phyloP scores from a whole-genome alignment of 2,797 vertebrate species.

The Merluccius polli region DNA sequence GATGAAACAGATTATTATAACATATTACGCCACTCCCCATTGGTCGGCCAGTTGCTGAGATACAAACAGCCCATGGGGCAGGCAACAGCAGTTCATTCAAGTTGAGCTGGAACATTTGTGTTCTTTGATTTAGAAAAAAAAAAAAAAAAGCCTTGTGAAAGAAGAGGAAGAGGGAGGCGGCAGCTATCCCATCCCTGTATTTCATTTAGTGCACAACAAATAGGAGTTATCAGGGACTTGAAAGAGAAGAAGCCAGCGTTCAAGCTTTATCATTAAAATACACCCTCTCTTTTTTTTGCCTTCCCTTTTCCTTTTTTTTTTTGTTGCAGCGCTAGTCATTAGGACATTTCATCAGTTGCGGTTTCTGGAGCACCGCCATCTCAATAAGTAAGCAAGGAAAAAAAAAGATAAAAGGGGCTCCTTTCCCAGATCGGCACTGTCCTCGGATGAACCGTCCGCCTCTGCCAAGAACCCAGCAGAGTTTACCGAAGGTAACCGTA shows the following conservation, averaged over 20 bases:
- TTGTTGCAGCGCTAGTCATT: constrained; percentile 49
- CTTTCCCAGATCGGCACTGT: constrained; percentile 72
- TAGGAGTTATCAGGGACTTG: constrained; percentile 52
- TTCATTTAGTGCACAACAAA: constrained; percentile 36
- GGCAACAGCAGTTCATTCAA: constrained; percentile 61
- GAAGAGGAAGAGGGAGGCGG: constrained; percentile 40
- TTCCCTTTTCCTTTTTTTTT: background rate
- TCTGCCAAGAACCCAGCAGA: constrained; percentile 70
- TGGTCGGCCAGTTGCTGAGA: constrained; percentile 57
- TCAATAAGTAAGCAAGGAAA: constrained; percentile 62
- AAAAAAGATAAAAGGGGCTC: constrained; percentile 36
- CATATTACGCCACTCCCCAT: constrained; percentile 38
- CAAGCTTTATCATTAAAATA: constrained; percentile 56
- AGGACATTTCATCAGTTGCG: constrained; percentile 64
- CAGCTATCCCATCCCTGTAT: constrained; percentile 36
- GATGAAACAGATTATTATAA: constrained; percentile 56
- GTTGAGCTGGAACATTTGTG: constrained; percentile 60
- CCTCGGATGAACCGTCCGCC: constrained; percentile 67
- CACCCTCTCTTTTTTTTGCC: background rate
- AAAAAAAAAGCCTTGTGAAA: constrained; percentile 35
- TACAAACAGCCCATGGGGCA: constrained; percentile 55
- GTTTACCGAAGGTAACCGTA: constrained; percentile 69
- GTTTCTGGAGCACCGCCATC: constrained; percentile 64
- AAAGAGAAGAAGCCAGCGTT: constrained; percentile 46
- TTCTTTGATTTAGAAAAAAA: constrained; percentile 57